Evolutionary conservation across 2,888 invertebrate genomes (phyloP).

Genomic region (Caenorhabditis sinica): DNA sequence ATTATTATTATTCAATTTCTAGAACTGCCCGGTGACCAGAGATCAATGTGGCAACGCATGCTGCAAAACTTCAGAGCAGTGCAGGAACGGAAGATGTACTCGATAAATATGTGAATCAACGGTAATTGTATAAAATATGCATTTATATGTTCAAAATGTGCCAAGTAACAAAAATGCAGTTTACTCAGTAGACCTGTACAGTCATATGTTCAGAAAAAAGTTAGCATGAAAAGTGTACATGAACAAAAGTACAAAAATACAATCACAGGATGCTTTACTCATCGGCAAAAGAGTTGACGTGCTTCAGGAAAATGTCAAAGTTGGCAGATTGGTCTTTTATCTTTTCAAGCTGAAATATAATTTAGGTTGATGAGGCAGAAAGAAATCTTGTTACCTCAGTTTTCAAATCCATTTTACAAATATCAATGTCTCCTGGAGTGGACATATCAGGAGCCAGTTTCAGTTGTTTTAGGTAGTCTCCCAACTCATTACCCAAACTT

Average conservation of each 20-base stretch:
- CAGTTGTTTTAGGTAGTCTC: constrained; percentile 56
- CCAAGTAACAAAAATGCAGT: neutral
- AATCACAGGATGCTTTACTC: constrained; percentile 22
- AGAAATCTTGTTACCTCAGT: constrained; percentile 29
- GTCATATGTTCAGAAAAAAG: constrained; percentile 25
- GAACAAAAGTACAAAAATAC: constrained; percentile 11
- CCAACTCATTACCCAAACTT: constrained; percentile 46
- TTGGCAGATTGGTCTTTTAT: constrained; percentile 35
- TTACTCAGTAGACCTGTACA: neutral
- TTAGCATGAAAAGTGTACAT: constrained; percentile 34
- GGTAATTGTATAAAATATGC: constrained; percentile 4
- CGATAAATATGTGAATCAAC: constrained; percentile 17
- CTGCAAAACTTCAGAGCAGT: constrained; percentile 61
- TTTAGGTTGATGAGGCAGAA: neutral
- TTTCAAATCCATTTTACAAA: constrained; percentile 37
- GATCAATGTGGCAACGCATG: constrained; percentile 65
- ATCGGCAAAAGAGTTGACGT: constrained; percentile 59
- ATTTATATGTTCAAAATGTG: constrained; percentile 4
- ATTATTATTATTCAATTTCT: constrained; percentile 27
- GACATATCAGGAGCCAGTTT: constrained; percentile 56
- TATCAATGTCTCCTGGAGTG: constrained; percentile 26
- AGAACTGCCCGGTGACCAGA: constrained; percentile 67
- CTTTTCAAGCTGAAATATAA: constrained; percentile 46
- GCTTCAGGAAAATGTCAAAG: constrained; percentile 48
- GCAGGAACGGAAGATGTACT: constrained; percentile 60